Base-by-base conservation (phyloP, 2,888 invertebrate genomes). In the Dicyrtoma fusca region DNA sequence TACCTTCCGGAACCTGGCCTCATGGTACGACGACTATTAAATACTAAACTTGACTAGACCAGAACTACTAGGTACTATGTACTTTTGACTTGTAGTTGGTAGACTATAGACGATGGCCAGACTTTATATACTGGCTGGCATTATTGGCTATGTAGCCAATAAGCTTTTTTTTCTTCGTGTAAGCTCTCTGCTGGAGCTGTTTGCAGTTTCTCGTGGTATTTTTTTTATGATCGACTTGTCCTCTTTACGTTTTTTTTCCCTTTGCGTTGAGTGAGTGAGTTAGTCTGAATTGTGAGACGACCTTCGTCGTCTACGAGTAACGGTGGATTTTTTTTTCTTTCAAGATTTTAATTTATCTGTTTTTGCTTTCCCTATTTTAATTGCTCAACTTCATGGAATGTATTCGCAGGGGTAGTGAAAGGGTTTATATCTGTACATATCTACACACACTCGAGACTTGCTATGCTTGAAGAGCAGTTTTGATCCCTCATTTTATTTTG, bases 241-340 rank as follows among this genome's bases (percentile, higher is more conserved):
- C 68, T 68, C 68, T 68, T 68, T 68, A 57, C 23, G 25, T 45
- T 23, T 55, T 21, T 68, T 68, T 68, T 68, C 23, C 45, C 57
- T 23, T 55, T 21, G 10, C 26, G 25, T 34, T 25, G 1, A 34
- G 34, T 34, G 34, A 34, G 34, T 34, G 34, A 34, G 34, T 34
- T 34, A 34, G 34, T 34, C 34, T 34, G 34, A n/a, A n/a, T n/a
- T n/a, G n/a, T n/a, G n/a, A 44, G 65, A 65, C 66, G 66, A 55
- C 68, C 68, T 68, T 59, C 68, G 45, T 62, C 62, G 63, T 68
- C 55, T 68, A 19, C 17, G 47, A 57, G 45, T 68, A 68, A 68
- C 68, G 57, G 68, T 68, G 25, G 45, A 68, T 19, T 65, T 65
- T 65, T 65, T 65, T 17, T 23, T 65, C 3, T 34, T 34, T 34